phyloP scores from a whole-genome alignment of 2,888 invertebrate species.

The Hypsopygia costalis region DNA sequence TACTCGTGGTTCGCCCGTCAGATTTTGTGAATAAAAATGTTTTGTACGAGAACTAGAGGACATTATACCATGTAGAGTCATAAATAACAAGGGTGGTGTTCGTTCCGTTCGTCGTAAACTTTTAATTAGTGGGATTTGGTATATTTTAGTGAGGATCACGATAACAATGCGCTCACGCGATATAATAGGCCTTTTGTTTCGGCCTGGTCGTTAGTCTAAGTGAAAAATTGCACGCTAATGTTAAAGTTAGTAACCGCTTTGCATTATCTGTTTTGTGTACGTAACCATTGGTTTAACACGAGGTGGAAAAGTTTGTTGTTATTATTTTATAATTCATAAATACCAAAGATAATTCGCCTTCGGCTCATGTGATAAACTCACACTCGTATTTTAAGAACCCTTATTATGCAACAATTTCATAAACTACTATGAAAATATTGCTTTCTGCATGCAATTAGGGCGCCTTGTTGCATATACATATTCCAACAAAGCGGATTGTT shows the following conservation, averaged over 20 bases:
- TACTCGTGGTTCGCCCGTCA: slow-evolving; percentile 24
- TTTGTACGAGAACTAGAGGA: slow-evolving; percentile 18
- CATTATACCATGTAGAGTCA: slow-evolving; percentile 21
- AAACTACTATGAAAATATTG: too few relatives aligned
- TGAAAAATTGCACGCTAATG: slow-evolving; percentile 49
- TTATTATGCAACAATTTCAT: too few relatives aligned
- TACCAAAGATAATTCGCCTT: too few relatives aligned
- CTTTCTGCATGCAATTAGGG: too few relatives aligned
- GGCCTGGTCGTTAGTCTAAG: slow-evolving; percentile 39
- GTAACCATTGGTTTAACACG: too few relatives aligned
- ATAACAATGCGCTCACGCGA: slow-evolving; percentile 55
- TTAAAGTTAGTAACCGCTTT: slow-evolving; percentile 27
- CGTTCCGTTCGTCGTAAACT: slow-evolving; percentile 44
- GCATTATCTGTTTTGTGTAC: slow-evolving; percentile 10
- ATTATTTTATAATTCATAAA: too few relatives aligned
- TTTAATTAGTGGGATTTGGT: slow-evolving; percentile 63
- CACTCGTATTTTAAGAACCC: too few relatives aligned
- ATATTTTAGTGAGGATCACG: slow-evolving; percentile 49
- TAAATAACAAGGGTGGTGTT: slow-evolving; percentile 37
- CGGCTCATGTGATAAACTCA: too few relatives aligned
- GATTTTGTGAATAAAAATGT: slow-evolving; percentile 16
- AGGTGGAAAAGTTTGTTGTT: too few relatives aligned
- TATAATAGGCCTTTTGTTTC: slow-evolving; percentile 44
- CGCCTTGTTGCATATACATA: too few relatives aligned
- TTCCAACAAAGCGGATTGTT: too few relatives aligned